Base-by-base conservation (phyloP, 2,888 invertebrate genomes). In the Pseudococcus viburni region DNA sequence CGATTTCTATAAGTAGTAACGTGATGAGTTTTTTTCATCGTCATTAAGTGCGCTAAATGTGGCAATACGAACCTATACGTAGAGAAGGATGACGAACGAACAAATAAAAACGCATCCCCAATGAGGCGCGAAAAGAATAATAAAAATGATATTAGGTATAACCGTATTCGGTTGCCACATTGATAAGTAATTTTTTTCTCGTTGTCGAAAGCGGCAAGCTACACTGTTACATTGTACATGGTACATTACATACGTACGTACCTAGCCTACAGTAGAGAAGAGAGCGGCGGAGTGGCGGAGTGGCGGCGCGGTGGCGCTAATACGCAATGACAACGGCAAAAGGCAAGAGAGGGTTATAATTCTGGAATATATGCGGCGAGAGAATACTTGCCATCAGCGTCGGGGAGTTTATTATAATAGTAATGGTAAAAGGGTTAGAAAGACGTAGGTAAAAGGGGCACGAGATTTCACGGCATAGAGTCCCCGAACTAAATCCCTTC, bases 401-500 rank as follows among this genome's bases (percentile, higher is more conserved):
- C 77, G 80, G 87, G 22, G 87, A 77, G 87, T 87, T 77, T 87
- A 86, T 86, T 86, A 86, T 86, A 86, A 86, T 68, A 55, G 86
- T 86, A 86, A 86, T 86, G 86, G 86, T 86, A 86, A 86, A 86
- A 86, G 86, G 86, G 86, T 86, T 86, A 86, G 64, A 86, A 86
- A 64, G 17, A 86, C 46, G 68, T 86, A 86, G 86, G 68, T 83
- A 83, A 68, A 86, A 68, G 86, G 86, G 86, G 86, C 86, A 85
- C 39, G 83, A 88, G 88, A 88, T 88, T 88, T 88, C 88, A 88
- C 88, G 88, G 88, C 88, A 55, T 88, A 80, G 83, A 88, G 88
- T 88, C 88, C 88, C 88, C 88, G 77, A 88, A 88, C 88, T 88
- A 88, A 88, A 88, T 88, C 88, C 88, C 88, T 88, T 88, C 88